A percentile compares a stretch with the other conserved stretches of the same genome.
phyloP scores from a whole-genome alignment of 2,113 vertebrate genomes.

The Callocephalon fimbriatum region DNA sequence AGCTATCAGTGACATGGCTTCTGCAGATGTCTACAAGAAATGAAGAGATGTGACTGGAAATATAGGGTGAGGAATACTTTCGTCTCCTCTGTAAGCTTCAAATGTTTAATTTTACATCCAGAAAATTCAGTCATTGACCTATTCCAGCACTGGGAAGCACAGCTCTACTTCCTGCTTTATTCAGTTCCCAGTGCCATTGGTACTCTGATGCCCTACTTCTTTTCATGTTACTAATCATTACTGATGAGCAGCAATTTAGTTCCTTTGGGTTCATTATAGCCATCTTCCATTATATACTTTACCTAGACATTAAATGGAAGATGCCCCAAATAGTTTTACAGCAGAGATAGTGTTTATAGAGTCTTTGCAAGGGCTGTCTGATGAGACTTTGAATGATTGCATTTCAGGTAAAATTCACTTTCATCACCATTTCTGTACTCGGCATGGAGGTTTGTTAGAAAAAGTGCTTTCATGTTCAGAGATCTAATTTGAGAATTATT shows the following conservation, averaged over 20 bases:
- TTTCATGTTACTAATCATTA: neutral
- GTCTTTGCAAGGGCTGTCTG: neutral
- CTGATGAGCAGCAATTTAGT: neutral
- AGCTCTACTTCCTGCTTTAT: neutral
- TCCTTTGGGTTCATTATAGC: neutral
- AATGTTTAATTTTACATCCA: neutral
- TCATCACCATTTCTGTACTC: neutral
- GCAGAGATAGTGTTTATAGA: neutral
- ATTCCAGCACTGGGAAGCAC: neutral
- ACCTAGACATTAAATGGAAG: neutral
- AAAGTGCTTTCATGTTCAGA: slow-evolving; percentile 7
- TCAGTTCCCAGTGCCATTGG: neutral
- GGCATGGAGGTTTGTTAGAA: neutral
- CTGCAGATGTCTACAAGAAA: neutral
- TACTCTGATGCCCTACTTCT: neutral
- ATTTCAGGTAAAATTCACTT: neutral
- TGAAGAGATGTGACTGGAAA: neutral
- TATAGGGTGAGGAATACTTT: neutral
- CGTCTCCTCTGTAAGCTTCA: neutral
- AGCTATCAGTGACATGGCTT: neutral
- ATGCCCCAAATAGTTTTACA: neutral
- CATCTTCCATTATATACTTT: neutral
- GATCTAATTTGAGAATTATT: slow-evolving; percentile 24
- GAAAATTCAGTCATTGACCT: neutral
- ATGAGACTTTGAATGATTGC: neutral